Conservation (phyloP, 2,113 vertebrate genomes). For the Periophthalmodon schlosseri region DNA sequence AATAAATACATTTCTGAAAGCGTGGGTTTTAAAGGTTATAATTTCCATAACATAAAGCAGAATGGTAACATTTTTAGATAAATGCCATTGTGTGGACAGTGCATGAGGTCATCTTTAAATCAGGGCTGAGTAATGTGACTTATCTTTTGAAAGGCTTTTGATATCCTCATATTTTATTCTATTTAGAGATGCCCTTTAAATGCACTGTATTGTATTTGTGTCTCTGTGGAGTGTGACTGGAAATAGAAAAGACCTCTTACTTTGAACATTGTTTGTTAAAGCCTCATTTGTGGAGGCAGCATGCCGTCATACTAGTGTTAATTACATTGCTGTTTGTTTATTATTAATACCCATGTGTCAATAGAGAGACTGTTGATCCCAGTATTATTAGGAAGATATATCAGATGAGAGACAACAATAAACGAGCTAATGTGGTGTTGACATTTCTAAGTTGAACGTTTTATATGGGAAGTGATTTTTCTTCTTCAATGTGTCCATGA, state of each 20-base stretch:
- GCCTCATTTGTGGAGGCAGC: neutral
- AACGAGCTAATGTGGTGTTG: neutral
- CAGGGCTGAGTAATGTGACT: neutral
- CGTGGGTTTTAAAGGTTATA: neutral
- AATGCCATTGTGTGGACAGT: neutral
- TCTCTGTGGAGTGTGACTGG: neutral
- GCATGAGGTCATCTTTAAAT: neutral
- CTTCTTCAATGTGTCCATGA: neutral
- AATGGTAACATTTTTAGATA: neutral
- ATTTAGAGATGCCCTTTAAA: neutral
- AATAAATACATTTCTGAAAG: neutral
- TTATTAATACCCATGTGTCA: conserved; percentile 5
- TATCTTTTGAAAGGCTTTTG: neutral
- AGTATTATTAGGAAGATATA: neutral
- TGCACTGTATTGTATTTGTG: neutral
- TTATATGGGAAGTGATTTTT: neutral
- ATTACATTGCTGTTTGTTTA: conserved; percentile 1
- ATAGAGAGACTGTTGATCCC: neutral
- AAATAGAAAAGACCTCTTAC: neutral
- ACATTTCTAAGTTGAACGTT: neutral
- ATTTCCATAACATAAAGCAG: neutral
- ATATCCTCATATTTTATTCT: neutral
- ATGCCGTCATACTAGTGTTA: neutral
- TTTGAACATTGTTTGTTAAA: neutral
- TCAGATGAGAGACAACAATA: neutral